Evolutionary conservation across 2,888 invertebrate genomes (phyloP).

Genomic region (Cryptocephalus moraei): DNA sequence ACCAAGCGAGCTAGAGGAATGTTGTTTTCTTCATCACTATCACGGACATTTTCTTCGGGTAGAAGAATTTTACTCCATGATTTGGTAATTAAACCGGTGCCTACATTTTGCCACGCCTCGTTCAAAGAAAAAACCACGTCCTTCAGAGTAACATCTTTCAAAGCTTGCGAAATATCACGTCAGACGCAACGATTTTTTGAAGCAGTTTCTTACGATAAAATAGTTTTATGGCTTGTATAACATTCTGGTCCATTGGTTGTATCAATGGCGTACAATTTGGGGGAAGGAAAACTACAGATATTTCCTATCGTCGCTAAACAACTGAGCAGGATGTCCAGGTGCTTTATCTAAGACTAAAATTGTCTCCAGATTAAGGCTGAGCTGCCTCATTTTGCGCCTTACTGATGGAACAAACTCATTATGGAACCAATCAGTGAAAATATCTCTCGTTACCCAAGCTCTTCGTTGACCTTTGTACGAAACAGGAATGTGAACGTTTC

Average conservation of each 20-base stretch:
- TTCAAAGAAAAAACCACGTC: no score
- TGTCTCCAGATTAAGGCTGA: not conserved
- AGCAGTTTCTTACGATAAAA: not conserved
- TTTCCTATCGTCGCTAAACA: no score
- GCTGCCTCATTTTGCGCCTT: not conserved
- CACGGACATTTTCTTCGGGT: no score
- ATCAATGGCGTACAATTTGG: constrained; percentile 3
- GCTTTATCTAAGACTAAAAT: not conserved
- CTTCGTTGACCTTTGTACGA: not conserved
- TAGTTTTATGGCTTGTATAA: not conserved
- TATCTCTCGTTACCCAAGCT: not conserved
- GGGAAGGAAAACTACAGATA: no score
- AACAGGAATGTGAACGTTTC: not conserved
- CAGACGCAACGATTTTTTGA: no score
- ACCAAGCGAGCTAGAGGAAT: no score
- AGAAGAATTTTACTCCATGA: no score
- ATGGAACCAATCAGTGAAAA: not conserved
- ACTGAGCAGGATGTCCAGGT: not conserved
- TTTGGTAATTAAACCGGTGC: no score
- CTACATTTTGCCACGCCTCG: no score
- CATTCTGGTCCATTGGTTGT: not conserved
- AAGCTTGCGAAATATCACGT: no score
- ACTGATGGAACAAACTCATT: not conserved
- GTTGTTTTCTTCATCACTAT: no score
- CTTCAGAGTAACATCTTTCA: no score